Base-by-base conservation (phyloP, 2,888 invertebrate genomes). In the Aplocera efformata region DNA sequence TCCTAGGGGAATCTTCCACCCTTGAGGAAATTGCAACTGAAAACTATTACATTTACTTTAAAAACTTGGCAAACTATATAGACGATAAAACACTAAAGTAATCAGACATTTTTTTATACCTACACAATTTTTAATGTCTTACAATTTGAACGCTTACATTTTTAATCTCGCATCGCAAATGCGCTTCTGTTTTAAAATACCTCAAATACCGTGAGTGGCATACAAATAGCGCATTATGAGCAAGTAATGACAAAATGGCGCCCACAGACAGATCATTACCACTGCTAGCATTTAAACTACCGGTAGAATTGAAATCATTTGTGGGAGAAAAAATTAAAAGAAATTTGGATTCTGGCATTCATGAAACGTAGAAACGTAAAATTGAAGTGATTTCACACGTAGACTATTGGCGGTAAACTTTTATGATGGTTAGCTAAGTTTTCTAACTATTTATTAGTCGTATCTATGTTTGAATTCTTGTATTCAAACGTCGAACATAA, bases 251-350 rank as follows among this genome's bases (percentile, higher is more conserved):
- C 62, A 67, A 65, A 62, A 66, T 59, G 61, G 62, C 61, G 50
- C 38, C 47, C 52, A 50, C 60, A 58, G 60, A 57, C 58, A 52
- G 55, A 58, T 63, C 63, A 65, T 71, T 68, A 64, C 63, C 60
- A 56, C 49, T 57, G 52, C 52, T 53, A 52, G 54, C 51, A 56
- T 52, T 56, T 57, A 60, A 60, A 63, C 52, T 61, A 58, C 58
- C 46, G 46, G 42, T 46, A 50, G 61, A 67, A 73, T 69, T 67
- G 61, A 66, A 76, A 65, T 50, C 61, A 60, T 64, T 68, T 65
- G 67, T 60, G 59, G 58, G 41, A 56, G 58, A 63, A 67, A 64
- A 66, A 63, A 63, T 67, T 56, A 65, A 64, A 60, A 48, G 46
- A 54, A 48, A 56, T 36, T 48, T 41, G 32, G 17, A 31, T 58